Base-by-base conservation (phyloP, 1,140 invertebrate genomes). In the Aphaenogaster floridana region DNA sequence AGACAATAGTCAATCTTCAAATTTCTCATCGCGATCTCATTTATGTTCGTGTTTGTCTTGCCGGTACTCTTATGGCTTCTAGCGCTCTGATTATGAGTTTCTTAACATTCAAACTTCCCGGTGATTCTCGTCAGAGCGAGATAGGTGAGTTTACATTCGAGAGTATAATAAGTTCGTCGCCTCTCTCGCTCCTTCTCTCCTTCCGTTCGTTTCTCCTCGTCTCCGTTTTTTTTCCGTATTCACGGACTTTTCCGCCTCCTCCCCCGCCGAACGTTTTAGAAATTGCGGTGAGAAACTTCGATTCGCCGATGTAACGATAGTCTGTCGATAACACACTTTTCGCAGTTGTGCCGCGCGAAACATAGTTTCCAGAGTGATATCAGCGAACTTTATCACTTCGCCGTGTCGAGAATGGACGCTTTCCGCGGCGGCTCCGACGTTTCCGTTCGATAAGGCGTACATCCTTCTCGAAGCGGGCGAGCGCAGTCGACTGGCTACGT, bases 101-200 rank as follows among this genome's bases (percentile, higher is more conserved):
- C 90, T 90, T 91, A 90, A 90, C 90, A 87, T 90, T 90, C 87
- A 90, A 91, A 91, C 83, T 90, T 91, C 54, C 61, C 59, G 57
- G 61, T 57, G 57, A 8, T 39, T 42, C 61, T 69, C 61, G 36
- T 69, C 48, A 36, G 57, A 66, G 36, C 4, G 28, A 63, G 54
- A 17, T 39, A 48, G 59, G 48, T 45, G 72, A 85, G 64, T 86
- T 90, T 91, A 86, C 80, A 78, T 90, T 81, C 68, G 71, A 48
- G 52, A 83, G 87, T 87, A 91, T 90, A 91, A 91, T 83, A 90
- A 90, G 84, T 48, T 77, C 71, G 15, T 59, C 15, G 50, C 34
- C 34, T 63, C 61, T 45, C n/a, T 52, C n/a, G 13, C n/a, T 57
- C 21, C 11, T 15, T 52, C 21, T 50, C 66, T 36, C 72, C n/a